These are phyloP conservation scores for Dipodomys merriami DNA, from an alignment of 2,113 vertebrate genomes.

Conservation along the genomic window DNA sequence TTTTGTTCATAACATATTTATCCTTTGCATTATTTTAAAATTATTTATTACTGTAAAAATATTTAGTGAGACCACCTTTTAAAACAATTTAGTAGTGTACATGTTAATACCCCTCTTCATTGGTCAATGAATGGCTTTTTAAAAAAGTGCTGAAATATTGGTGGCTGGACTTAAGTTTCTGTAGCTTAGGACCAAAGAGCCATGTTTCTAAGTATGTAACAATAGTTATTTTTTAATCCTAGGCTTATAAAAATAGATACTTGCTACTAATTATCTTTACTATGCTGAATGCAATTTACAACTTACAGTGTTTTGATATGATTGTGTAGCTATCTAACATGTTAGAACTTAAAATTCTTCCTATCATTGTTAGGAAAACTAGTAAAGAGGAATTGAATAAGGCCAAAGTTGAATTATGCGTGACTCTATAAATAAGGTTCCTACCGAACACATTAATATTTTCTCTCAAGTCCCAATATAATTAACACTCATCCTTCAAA, in stretches of 20 bases:
- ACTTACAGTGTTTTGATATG: background rate
- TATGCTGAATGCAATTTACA: slow-evolving; percentile 27
- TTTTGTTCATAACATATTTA: background rate
- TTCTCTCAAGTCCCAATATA: background rate
- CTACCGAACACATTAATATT: slow-evolving; percentile 33
- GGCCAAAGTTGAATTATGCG: slow-evolving; percentile 36
- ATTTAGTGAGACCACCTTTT: background rate
- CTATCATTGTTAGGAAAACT: slow-evolving; percentile 29
- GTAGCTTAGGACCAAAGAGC: background rate
- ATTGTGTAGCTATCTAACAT: background rate
- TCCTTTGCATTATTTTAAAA: background rate
- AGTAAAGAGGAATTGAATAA: background rate
- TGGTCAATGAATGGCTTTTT: background rate
- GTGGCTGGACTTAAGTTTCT: background rate
- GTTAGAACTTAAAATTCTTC: background rate
- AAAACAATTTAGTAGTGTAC: background rate
- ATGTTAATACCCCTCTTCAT: background rate
- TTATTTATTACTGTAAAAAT: background rate
- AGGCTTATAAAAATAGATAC: background rate
- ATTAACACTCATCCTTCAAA: slow-evolving; percentile 56
- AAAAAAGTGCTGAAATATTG: background rate
- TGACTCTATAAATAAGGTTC: slow-evolving; percentile 8
- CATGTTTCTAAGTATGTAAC: background rate
- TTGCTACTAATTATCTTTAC: background rate
- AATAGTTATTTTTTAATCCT: slow-evolving; percentile 23